Conservation (phyloP, 2,113 vertebrate species). For the Agapornis roseicollis region DNA sequence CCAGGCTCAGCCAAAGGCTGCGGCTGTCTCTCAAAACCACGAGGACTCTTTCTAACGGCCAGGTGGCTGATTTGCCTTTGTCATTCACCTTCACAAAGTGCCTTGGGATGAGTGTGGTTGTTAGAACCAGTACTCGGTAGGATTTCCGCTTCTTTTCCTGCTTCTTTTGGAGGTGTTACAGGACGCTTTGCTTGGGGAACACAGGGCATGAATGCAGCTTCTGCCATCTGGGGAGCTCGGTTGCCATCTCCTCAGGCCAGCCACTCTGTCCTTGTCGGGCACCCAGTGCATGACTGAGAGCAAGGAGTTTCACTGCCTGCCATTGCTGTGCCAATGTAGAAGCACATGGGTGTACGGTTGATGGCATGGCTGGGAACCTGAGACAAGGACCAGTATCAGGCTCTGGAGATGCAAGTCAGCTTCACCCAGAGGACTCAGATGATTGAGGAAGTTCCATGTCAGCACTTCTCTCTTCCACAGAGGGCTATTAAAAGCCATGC, state of each 20-base stretch:
- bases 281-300: not conserved
- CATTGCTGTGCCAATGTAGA: rapidly evolving
- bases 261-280: not conserved
- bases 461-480: slow-evolving; percentile 6
- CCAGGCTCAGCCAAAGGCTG: not conserved
- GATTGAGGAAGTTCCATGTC: not conserved
- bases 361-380: not conserved
- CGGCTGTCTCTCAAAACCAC: not conserved
- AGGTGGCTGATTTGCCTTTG: not conserved
- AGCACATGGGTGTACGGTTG: rapidly evolving
- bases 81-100: rapidly evolving
- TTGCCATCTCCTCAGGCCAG: not conserved
- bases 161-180: not conserved
- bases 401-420: not conserved
- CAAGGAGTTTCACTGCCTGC: not conserved
- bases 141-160: not conserved
- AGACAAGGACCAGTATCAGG: not conserved
- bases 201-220: not conserved
- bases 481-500: slow-evolving; percentile 27
- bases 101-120: not conserved
- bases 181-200: not conserved
- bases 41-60: not conserved
- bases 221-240: not conserved
- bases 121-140: not conserved
- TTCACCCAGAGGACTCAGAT: not conserved